These are phyloP conservation scores for Lagocephalus sceleratus DNA, from an alignment of 2,797 vertebrate species.

Conservation along the genomic window DNA sequence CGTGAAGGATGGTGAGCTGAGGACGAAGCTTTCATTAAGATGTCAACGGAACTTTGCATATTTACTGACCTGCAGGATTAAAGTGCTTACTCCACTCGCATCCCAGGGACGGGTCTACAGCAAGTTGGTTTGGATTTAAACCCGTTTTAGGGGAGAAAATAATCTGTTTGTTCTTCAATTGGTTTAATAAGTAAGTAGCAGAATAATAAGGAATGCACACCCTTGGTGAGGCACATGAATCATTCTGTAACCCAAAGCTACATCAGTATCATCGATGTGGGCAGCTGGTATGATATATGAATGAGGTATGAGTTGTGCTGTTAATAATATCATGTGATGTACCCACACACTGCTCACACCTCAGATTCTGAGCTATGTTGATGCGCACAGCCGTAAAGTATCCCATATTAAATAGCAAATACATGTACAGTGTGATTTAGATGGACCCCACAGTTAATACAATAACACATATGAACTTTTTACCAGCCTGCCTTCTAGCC, in stretches of 20 bases:
- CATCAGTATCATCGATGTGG: background rate
- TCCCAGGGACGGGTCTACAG: background rate
- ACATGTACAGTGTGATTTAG: too few species aligned
- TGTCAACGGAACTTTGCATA: slow-evolving; percentile 26
- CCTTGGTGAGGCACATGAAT: background rate
- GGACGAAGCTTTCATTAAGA: slow-evolving; percentile 21
- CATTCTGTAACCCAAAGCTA: background rate
- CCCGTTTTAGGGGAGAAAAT: background rate
- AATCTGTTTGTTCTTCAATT: background rate
- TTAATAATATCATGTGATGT: background rate
- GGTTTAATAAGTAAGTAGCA: too few species aligned
- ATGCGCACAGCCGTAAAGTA: too few species aligned
- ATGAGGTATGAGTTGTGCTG: background rate
- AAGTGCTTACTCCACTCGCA: slow-evolving; percentile 1
- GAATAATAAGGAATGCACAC: too few species aligned
- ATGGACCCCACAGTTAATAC: too few species aligned
- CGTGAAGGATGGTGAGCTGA: slow-evolving; percentile 14
- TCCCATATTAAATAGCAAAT: too few species aligned
- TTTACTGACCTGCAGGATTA: slow-evolving; percentile 10
- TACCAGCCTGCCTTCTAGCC: too few species aligned
- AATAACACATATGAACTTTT: too few species aligned
- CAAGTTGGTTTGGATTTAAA: background rate
- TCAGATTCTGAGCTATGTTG: background rate
- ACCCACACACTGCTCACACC: background rate
- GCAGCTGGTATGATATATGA: slow-evolving; percentile 2